phyloP scores from a whole-genome alignment of 2,888 invertebrate genomes.

The Aradus depressus region DNA sequence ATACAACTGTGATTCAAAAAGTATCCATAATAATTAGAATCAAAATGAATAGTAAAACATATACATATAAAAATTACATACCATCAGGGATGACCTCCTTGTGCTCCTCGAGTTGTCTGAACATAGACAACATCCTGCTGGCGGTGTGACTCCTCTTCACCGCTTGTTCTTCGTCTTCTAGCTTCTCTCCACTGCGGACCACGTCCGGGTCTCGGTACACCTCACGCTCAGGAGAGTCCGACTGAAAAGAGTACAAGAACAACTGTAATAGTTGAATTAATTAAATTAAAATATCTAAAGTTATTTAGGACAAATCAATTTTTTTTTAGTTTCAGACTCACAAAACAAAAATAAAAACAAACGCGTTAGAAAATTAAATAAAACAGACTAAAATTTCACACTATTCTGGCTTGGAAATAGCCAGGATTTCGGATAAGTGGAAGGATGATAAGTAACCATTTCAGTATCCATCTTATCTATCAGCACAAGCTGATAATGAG shows the following conservation, averaged over 20 bases:
- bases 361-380: not conserved
- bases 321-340: too few species aligned
- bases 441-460: too few species aligned
- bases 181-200: constrained; percentile 47
- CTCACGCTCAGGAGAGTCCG: constrained; percentile 59
- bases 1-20: too few species aligned
- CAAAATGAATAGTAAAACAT: not conserved
- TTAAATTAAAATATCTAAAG: too few species aligned
- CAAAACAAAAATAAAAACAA: not conserved
- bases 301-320: too few species aligned
- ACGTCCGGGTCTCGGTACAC: constrained; percentile 61
- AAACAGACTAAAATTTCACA: not conserved
- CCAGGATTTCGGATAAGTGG: not conserved
- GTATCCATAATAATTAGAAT: too few species aligned
- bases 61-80: constrained; percentile 17
- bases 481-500: too few species aligned
- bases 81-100: constrained; percentile 44
- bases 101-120: constrained; percentile 73
- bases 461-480: too few species aligned
- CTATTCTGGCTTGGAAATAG: not conserved
- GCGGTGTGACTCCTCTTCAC: constrained; percentile 59
- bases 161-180: constrained; percentile 42
- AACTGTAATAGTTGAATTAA: not conserved
- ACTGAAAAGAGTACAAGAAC: constrained; percentile 35
- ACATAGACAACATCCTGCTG: constrained; percentile 75